Evolutionary conservation across 2,797 vertebrate species (phyloP).

Genomic region (Synanceia verrucosa): DNA sequence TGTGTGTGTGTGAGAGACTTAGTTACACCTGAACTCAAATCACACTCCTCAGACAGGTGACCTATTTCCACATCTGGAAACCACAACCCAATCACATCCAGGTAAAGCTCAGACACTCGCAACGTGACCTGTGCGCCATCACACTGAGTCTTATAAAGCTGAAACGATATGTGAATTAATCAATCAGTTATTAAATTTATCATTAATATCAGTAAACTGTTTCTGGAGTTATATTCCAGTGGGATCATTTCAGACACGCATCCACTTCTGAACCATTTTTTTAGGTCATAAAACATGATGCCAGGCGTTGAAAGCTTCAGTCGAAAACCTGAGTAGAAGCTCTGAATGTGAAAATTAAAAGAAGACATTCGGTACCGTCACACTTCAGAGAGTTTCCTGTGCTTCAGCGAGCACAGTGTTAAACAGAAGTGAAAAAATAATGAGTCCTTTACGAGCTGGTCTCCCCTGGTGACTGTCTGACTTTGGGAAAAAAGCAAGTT

Average conservation of each 20-base stretch:
- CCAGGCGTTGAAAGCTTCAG: neutral
- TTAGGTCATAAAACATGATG: neutral
- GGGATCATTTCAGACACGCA: neutral
- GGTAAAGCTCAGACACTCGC: neutral
- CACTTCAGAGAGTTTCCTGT: too few species aligned
- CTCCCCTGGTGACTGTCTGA: neutral
- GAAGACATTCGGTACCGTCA: fast-evolving
- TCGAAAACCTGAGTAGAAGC: neutral
- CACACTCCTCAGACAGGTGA: conserved; percentile 35
- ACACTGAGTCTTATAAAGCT: neutral
- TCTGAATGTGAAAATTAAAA: neutral
- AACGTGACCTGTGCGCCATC: neutral
- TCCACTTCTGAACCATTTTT: too few species aligned
- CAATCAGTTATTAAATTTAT: too few species aligned
- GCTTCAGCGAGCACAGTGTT: neutral
- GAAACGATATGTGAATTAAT: too few species aligned
- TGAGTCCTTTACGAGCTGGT: neutral
- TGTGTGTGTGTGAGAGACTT: neutral
- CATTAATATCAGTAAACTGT: neutral
- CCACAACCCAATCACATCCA: conserved; percentile 16
- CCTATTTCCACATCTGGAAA: conserved; percentile 37
- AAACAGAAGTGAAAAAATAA: neutral
- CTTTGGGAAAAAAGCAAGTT: neutral
- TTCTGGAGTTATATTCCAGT: neutral
- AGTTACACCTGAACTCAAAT: neutral